Conservation (phyloP, 2,888 invertebrate species). For the Acanthosepion lycidas region DNA sequence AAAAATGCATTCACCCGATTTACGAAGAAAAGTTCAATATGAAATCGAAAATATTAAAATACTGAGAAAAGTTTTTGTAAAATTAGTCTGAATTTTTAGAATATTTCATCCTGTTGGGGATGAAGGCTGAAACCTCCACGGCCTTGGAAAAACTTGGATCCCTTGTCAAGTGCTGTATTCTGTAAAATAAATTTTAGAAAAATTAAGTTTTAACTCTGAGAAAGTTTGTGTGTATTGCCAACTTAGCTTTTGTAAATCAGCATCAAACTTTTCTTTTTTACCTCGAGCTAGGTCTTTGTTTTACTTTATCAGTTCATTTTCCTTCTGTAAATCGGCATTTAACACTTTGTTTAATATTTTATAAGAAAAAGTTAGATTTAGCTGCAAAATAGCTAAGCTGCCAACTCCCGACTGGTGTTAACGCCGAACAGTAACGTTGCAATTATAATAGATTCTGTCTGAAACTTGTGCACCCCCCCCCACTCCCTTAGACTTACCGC, state of each 20-base stretch:
- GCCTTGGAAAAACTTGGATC: constrained; percentile 71
- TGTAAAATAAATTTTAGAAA: constrained; percentile 54
- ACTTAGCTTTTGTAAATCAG: no score
- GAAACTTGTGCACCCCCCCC: no score
- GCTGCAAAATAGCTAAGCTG: no score
- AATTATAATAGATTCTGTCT: not conserved
- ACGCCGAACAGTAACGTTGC: no score
- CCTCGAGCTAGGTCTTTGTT: no score
- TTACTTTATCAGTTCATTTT: no score
- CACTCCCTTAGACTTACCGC: constrained; percentile 66
- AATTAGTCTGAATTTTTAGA: not conserved
- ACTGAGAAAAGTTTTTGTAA: not conserved
- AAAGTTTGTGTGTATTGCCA: not conserved
- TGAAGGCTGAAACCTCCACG: constrained; percentile 53
- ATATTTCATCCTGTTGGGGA: constrained; percentile 38
- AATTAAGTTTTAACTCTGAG: not conserved
- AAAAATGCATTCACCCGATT: not conserved
- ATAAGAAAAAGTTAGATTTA: no score
- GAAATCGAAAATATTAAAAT: not conserved
- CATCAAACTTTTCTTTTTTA: no score
- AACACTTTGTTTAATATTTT: no score
- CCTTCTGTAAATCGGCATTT: no score
- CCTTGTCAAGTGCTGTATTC: constrained; percentile 72
- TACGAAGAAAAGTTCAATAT: not conserved
- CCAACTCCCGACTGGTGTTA: not conserved